Percentiles rank a stretch among this genome's conserved stretches.
These are phyloP conservation scores for Luehdorfia chinensis DNA, from an alignment of 1,140 invertebrate species.

Conservation along the genomic window DNA sequence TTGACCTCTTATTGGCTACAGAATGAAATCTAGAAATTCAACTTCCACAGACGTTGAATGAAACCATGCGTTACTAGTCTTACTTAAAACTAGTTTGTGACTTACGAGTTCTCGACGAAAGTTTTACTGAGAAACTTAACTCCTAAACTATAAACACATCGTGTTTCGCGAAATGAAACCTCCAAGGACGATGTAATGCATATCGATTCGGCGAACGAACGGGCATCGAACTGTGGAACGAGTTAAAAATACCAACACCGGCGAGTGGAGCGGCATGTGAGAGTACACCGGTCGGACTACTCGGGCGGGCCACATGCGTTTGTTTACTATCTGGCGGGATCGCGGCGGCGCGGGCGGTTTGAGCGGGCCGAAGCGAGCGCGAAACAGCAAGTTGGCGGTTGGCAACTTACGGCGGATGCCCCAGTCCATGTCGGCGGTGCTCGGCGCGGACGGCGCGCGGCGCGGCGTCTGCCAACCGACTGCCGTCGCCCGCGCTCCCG, in stretches of 20 bases:
- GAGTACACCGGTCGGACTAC: constrained; percentile 67
- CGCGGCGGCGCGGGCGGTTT: constrained; percentile 30
- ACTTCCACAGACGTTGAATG: constrained; percentile 33
- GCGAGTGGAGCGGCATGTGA: constrained; percentile 63
- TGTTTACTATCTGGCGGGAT: constrained; percentile 70
- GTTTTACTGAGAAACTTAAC: constrained; percentile 26
- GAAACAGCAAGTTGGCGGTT: constrained; percentile 32
- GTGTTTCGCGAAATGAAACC: constrained; percentile 46
- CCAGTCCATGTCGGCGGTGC: constrained; percentile 81
- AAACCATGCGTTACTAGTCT: constrained; percentile 37
- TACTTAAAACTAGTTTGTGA: constrained; percentile 54
- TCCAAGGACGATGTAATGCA: constrained; percentile 67
- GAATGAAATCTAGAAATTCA: constrained; percentile 48
- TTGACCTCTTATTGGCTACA: constrained; percentile 38
- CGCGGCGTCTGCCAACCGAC: constrained; percentile 62
- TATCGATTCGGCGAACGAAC: constrained; percentile 69
- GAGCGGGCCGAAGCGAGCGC: constrained; percentile 31
- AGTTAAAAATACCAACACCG: constrained; percentile 70
- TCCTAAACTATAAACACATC: constrained; percentile 37
- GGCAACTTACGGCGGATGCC: constrained; percentile 86
- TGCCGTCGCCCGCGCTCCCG: constrained; percentile 63
- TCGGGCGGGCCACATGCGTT: constrained; percentile 66
- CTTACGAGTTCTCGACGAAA: constrained; percentile 45
- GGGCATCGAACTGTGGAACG: constrained; percentile 73
- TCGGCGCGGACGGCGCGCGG: constrained; percentile 53